phyloP scores from a whole-genome alignment of 2,797 vertebrate species.

The Sebastes hopkinsi region DNA sequence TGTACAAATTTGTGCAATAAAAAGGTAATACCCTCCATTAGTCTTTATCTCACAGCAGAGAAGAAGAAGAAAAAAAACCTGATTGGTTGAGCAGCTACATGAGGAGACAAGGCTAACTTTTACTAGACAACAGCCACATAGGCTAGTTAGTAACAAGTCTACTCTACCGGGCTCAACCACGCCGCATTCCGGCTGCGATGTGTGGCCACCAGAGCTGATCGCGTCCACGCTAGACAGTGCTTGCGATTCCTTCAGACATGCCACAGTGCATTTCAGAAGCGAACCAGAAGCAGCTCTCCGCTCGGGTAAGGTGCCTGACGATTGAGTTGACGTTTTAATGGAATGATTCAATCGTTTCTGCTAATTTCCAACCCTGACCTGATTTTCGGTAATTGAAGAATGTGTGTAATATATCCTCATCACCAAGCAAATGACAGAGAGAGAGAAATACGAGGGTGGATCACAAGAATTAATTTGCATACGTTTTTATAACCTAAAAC shows the following conservation, averaged over 20 bases:
- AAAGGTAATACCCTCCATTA: not conserved
- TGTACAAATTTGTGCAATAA: not conserved
- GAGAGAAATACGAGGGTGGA: not conserved
- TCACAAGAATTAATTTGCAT: not conserved
- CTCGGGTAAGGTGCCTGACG: not conserved
- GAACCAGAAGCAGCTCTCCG: not conserved
- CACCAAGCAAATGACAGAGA: not conserved
- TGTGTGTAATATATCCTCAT: not conserved
- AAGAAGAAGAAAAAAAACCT: not conserved
- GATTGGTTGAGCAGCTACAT: not conserved
- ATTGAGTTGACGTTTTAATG: not conserved
- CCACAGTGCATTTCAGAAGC: fast-evolving
- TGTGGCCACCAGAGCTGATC: not conserved
- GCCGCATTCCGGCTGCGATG: not conserved
- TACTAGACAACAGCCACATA: not conserved
- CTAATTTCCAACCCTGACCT: not conserved
- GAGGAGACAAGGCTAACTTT: not conserved
- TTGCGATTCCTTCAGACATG: not conserved
- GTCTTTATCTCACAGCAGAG: not conserved
- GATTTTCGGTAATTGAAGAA: not conserved
- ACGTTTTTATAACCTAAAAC: not conserved
- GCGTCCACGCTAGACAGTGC: not conserved
- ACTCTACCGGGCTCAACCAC: too few species aligned
- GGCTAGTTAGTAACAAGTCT: not conserved
- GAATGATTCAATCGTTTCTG: not conserved